Evolutionary conservation across 1,140 invertebrate genomes (phyloP), one percentile per base, ranked within the genome.

Genomic region (Drosophila orena): DNA sequence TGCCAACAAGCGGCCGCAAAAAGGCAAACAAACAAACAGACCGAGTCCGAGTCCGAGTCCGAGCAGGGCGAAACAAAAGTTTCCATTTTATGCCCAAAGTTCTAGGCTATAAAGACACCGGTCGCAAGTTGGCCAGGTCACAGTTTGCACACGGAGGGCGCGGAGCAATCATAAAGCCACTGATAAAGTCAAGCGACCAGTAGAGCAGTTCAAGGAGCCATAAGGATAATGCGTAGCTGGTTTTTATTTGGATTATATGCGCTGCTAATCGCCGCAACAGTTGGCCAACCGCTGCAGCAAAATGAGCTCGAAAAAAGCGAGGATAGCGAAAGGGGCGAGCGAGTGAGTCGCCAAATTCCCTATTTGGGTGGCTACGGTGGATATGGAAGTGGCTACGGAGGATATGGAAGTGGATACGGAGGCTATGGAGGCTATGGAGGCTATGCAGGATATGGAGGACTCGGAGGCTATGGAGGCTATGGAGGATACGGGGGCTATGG

Each of bases 31-130:
- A 14, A 37, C 3, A 14, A 37, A 37, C 35, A 37, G 10, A 49
- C 52, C 64, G 57, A 75, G 40, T 40, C 30, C 30, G 30, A 55
- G 35, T 40, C 52, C 64, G 57, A 75, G 40, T 40, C 30, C 30
- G 30, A 55, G 35, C 46, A 64, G 52, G 59, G 38, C 52, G 66
- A 83, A 89, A 86, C 83, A 86, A 86, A 86, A 86, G 83, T 86
- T 86, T 86, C 79, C 79, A 83, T 88, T 86, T 86, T 79, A 86
- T 86, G 84, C 75, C 24, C 61, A 86, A 86, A 86, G 83, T 86
- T 86, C 83, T 86, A 59, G 70, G 83, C 83, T 88, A 88, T 88
- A 88, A 88, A 88, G 86, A 85, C 84, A 52, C 75, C 49, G 70
- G 65, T 34, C 65, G 52, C 53, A 62, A 38, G 52, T 46, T 65